Percentiles rank a stretch among this genome's conserved stretches.
Evolutionary conservation across 2,113 vertebrate species (phyloP).

Genomic region (Toxotes jaculatrix): DNA sequence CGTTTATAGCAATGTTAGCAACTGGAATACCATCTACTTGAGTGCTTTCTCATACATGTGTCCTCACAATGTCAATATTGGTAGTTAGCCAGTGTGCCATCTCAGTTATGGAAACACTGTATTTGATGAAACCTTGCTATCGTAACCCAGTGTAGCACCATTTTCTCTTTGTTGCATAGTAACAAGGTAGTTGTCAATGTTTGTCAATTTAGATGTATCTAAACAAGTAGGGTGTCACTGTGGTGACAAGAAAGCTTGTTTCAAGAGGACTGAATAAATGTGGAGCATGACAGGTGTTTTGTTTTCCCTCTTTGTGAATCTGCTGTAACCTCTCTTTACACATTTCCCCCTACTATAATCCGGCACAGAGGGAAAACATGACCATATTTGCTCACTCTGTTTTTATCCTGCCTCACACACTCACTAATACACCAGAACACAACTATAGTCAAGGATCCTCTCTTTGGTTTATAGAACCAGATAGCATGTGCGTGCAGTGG

Average conservation of each 20-base stretch:
- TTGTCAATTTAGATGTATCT: constrained; percentile 26
- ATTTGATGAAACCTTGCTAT: constrained; percentile 33
- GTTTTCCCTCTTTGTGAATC: constrained; percentile 34
- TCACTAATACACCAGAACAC: constrained; percentile 52
- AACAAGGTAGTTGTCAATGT: constrained; percentile 24
- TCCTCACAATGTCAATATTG: constrained; percentile 75
- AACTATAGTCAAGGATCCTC: constrained; percentile 41
- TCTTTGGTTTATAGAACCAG: constrained; percentile 64
- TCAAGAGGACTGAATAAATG: constrained; percentile 6
- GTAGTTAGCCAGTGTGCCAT: constrained; percentile 49
- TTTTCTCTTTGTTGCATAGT: constrained; percentile 25
- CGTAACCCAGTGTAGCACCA: background rate
- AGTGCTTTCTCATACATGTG: constrained; percentile 63
- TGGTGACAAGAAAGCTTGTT: constrained; percentile 10
- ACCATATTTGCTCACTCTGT: constrained; percentile 35
- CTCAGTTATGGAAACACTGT: constrained; percentile 31
- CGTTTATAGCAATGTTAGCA: constrained; percentile 78
- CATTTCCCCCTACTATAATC: constrained; percentile 37
- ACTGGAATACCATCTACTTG: constrained; percentile 72
- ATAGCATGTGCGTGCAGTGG: constrained; percentile 65
- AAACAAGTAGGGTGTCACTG: constrained; percentile 21
- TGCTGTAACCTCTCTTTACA: background rate
- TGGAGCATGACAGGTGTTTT: constrained; percentile 37
- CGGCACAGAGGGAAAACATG: constrained; percentile 28
- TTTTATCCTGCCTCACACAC: constrained; percentile 35